Base-by-base conservation (phyloP, 2,797 vertebrate species). In the Vespertilio murinus region DNA sequence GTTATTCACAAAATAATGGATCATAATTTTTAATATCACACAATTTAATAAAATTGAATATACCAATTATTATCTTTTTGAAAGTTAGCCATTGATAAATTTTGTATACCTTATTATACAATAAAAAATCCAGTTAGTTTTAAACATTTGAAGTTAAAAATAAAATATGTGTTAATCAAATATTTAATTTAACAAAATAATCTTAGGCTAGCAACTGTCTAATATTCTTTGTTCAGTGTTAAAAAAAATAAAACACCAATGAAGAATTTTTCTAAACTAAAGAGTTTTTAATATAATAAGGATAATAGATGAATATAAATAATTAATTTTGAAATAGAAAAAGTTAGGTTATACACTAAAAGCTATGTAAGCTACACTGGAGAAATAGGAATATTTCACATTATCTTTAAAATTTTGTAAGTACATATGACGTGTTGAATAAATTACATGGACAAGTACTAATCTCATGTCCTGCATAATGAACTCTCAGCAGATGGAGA, bases 171-270 rank as follows among this genome's bases (percentile, higher is more conserved):
- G 40, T 56, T 65, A 40, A 89, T 67, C 47, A 59, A 47, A 90
- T 7, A 3, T 69, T 61, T 61, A 75, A 35, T 64, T 80, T 8
- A 35, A 42, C 25, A 38, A 81, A 64, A n/a, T 67, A 0, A 49
- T 54, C 6, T 88, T 83, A 71, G 14, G 33, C 25, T 42, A 40
- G 12, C 33, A 91, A 40, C 8, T 47, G 22, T 77, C 14, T 54
- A 14, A 40, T 20, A 7, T 40, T 70, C 17, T 94, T 84, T 88
- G 1, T 9, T 42, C 8, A 3, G 6, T 40, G 13, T 33, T 73
- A 65, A 91, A 71, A 90, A 90, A 59, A 49, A 52, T 28, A 67
- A 93, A 96, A 38, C 13, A 16, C 5, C 49, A 71, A 78, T 73
- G 67, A 75, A 79, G 1, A 49, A 81, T 49, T 74, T 42, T 45